phyloP scores from a whole-genome alignment of 2,113 vertebrate species.

The Ovis canadensis region DNA sequence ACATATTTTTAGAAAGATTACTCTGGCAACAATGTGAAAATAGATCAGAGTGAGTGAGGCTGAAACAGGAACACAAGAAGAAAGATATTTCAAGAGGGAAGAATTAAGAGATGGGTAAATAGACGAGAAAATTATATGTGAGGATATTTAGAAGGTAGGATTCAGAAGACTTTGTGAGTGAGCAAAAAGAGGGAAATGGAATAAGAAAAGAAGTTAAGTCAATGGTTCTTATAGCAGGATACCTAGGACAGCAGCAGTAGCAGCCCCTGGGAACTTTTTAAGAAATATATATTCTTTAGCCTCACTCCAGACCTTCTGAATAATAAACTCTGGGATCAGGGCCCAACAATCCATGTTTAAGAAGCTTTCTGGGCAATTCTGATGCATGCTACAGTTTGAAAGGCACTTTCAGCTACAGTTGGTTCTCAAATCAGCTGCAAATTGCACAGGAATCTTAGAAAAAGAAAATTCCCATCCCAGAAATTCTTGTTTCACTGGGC shows the following conservation, averaged over 20 bases:
- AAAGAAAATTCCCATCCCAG: background rate
- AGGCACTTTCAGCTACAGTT: background rate
- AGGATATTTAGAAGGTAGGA: background rate
- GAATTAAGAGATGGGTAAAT: background rate
- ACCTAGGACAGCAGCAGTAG: background rate
- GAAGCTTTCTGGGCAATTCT: background rate
- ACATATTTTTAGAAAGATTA: background rate
- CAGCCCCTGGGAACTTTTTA: background rate
- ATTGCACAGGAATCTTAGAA: background rate
- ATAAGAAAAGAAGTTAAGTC: background rate
- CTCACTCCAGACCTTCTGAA: background rate
- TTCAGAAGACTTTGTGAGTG: background rate
- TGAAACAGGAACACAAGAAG: background rate
- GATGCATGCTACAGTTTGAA: background rate
- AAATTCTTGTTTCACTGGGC: background rate
- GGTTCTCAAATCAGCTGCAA: background rate
- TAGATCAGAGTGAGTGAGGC: background rate
- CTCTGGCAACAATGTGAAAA: background rate
- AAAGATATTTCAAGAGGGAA: background rate
- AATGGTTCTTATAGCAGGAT: background rate
- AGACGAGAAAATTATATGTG: background rate
- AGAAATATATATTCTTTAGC: background rate
- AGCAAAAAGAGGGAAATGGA: background rate
- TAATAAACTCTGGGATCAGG: background rate
- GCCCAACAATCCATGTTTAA: background rate